Conservation (phyloP, 2,113 vertebrate species). For the Saguinus imperator region DNA sequence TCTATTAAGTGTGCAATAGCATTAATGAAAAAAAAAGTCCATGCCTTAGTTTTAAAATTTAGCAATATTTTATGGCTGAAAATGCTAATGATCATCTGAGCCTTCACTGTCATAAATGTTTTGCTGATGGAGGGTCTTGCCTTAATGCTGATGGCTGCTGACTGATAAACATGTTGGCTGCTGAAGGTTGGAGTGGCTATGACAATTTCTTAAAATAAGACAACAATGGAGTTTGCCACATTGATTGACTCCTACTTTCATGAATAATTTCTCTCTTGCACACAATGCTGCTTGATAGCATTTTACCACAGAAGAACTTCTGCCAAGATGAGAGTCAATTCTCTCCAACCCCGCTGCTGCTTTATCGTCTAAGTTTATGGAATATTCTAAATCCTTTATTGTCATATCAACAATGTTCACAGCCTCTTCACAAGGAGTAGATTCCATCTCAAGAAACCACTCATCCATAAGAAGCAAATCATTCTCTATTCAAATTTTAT, state of each 20-base stretch:
- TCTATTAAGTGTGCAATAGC: not conserved
- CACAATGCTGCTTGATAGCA: not conserved
- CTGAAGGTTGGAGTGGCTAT: not conserved
- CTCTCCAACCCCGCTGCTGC: not conserved
- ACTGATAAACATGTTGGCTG: not conserved
- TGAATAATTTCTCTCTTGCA: not conserved
- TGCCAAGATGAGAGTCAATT: not conserved
- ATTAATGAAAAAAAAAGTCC: not conserved
- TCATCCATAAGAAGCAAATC: not conserved
- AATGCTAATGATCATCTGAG: not conserved
- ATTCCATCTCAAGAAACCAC: not conserved
- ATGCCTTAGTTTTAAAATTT: not conserved
- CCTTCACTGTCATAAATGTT: not conserved
- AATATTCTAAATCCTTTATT: not conserved
- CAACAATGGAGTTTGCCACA: not conserved
- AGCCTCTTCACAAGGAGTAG: not conserved
- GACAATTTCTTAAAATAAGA: not conserved
- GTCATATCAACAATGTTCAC: not conserved
- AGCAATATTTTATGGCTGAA: not conserved
- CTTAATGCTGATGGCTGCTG: not conserved
- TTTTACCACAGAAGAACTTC: not conserved
- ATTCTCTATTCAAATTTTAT: not conserved
- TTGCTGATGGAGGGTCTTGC: not conserved
- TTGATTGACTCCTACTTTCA: not conserved
- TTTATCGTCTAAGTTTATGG: not conserved